A percentile compares a stretch with the other conserved stretches of the same genome.
These are phyloP conservation scores for Pemphredon lugubris DNA, from an alignment of 2,888 invertebrate species.

Conservation along the genomic window DNA sequence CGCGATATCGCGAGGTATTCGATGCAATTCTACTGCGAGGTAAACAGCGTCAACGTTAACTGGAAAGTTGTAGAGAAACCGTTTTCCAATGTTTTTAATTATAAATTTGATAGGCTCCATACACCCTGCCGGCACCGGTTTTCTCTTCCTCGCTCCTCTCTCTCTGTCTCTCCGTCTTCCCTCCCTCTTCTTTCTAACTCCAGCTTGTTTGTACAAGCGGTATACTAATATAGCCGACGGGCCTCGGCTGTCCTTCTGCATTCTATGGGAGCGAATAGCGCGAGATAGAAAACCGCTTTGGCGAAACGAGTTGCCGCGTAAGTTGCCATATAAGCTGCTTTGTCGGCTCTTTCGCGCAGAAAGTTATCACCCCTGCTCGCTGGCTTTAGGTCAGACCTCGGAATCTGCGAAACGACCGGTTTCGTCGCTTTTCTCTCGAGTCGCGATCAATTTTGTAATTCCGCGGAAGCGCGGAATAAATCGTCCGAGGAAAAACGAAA, in stretches of 20 bases:
- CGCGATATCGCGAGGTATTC: no score
- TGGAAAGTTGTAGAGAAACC: neutral
- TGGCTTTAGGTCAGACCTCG: conserved; percentile 47
- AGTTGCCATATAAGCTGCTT: conserved; percentile 65
- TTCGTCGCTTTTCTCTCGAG: no score
- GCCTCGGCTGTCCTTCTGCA: conserved; percentile 46
- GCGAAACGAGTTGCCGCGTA: conserved; percentile 59
- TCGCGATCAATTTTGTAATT: no score
- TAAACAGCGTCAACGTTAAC: neutral
- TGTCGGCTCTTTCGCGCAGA: conserved; percentile 60
- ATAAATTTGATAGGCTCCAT: conserved; percentile 23
- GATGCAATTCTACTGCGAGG: no score
- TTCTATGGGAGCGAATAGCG: conserved; percentile 55
- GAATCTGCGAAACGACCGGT: no score
- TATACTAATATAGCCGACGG: conserved; percentile 46
- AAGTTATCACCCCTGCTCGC: conserved; percentile 53
- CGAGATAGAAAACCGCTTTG: conserved; percentile 59
- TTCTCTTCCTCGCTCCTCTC: neutral
- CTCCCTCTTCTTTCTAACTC: conserved; percentile 22
- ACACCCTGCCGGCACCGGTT: neutral
- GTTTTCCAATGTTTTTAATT: neutral
- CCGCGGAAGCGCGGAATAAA: neutral
- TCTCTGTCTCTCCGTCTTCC: neutral
- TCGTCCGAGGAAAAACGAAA: no score
- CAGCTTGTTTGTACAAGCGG: conserved; percentile 50